Evolutionary conservation across 1,140 invertebrate genomes (phyloP).

Genomic region (Ceratoteleas bidentatus): DNA sequence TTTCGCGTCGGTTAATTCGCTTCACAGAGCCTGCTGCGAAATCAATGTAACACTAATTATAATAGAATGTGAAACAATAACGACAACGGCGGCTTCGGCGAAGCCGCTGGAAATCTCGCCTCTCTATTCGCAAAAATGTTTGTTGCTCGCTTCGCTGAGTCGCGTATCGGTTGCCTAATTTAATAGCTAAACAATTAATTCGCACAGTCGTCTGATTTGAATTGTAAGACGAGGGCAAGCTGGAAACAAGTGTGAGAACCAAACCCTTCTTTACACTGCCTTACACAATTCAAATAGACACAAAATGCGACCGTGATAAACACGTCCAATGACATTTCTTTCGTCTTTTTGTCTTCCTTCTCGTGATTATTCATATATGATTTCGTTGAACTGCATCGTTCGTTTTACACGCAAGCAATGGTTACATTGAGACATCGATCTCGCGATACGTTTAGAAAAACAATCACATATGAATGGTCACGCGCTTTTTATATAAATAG

Average conservation of each 20-base stretch:
- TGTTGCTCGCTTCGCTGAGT: background rate
- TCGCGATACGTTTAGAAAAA: background rate
- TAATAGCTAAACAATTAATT: no score
- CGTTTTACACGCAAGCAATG: no score
- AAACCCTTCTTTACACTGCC: no score
- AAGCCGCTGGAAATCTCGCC: conserved; percentile 30
- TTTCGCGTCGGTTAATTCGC: conserved; percentile 44
- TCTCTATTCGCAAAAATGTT: conserved; percentile 1
- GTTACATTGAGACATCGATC: no score
- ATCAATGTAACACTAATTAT: conserved; percentile 46
- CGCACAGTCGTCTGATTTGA: no score
- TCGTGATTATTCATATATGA: no score
- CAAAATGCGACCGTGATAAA: conserved; percentile 4
- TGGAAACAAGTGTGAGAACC: no score
- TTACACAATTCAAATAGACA: conserved; percentile 20
- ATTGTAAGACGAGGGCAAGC: no score
- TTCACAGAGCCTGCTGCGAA: conserved; percentile 67
- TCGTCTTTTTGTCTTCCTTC: no score
- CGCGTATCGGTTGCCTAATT: no score
- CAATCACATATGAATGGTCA: conserved; percentile 12
- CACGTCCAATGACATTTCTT: no score
- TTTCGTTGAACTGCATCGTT: no score
- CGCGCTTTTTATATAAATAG: conserved; percentile 4
- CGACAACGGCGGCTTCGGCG: conserved; percentile 18
- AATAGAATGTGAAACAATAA: conserved; percentile 62